Evolutionary conservation across 2,797 vertebrate species (phyloP), one percentile per base, ranked within the genome.

Genomic region (Poecilia velifera): DNA sequence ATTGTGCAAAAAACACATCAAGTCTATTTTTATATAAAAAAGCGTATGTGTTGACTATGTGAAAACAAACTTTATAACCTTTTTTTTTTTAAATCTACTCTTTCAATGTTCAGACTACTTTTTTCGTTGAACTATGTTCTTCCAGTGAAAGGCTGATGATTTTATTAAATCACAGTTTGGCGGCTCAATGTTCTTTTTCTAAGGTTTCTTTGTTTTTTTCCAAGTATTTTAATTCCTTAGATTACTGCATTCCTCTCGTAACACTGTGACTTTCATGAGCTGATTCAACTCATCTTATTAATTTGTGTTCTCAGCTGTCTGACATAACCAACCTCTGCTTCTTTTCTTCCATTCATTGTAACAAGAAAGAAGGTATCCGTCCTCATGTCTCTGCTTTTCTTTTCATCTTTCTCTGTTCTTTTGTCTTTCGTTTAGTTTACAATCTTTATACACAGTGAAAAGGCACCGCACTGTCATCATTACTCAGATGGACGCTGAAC

Each of bases 331-430:
- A 34, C 16, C 31, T 62, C 14, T 62, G 59, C 31, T 18, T 62
- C 31, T 62, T 34, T 62, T 18, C 59, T 62, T 34, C 16, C 59
- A 7, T 18, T 62, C 59, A 62, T 34, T 62, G 31, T 8, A 62
- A 18, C 28, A 34, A 62, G 31, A 62, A 62, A 62, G 34, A 62
- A 62, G 28, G 13, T 18, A 34, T 62, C 28, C 28, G 2, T 62
- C 57, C 57, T 62, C 57, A 62, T 62, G 57, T 34, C 31, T 62
- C 14, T 34, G 59, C 59, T 34, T 62, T 62, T 62, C 59, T 62
- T 62, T 18, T 62, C 2, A 34, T 62, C 14, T 62, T 34, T 62
- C 31, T 18, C 31, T 62, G 59, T 62, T 14, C 31, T 62, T 62
- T 34, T 62, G 28, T 18, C 28, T 62, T 7, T 62, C 6, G 18